Base-by-base conservation (phyloP, 1,140 invertebrate species). In the Cotesia vestalis region DNA sequence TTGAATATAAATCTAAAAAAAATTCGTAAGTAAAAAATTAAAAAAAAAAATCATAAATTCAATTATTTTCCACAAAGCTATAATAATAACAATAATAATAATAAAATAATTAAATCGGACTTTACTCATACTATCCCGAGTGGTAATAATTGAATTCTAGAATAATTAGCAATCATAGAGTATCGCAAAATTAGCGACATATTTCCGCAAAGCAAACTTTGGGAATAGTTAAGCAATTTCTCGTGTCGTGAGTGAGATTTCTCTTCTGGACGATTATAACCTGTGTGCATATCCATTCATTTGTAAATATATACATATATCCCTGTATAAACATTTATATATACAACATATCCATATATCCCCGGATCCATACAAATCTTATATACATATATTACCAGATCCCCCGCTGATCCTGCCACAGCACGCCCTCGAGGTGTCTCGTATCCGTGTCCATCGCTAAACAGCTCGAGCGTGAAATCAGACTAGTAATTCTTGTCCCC, bases 391-490 rank as follows among this genome's bases (percentile, higher is more conserved):
- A 51, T 75, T 77, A 77, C 76, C 76, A 73, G 77, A 77, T 76
- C 77, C 77, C 78, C 75, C 76, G 78, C 79, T 78, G 80, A 77
- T 72, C 66, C 73, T 76, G 53, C n/a, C 14, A 59, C 20, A 46
- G 73, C 75, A 78, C 78, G 77, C 78, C 78, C 78, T 75, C 73
- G 77, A 83, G 82, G 82, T 84, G 80, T 84, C 77, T 80, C 78
- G 78, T 83, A 82, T 83, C 80, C 80, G 78, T 75, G 78, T 81
- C 80, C 81, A 83, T 83, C 81, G 79, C 81, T 82, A 81, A 81
- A 76, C 82, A 83, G 79, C 79, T 78, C 81, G 79, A 83, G 79
- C 82, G 80, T 83, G 82, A 83, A 83, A 83, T 83, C 81, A 80
- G 79, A 83, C 79, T 80, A 81, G 78, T 72, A 72, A 74, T 71